Base-by-base conservation (phyloP, 2,797 vertebrate genomes). In the Spinus pinus region DNA sequence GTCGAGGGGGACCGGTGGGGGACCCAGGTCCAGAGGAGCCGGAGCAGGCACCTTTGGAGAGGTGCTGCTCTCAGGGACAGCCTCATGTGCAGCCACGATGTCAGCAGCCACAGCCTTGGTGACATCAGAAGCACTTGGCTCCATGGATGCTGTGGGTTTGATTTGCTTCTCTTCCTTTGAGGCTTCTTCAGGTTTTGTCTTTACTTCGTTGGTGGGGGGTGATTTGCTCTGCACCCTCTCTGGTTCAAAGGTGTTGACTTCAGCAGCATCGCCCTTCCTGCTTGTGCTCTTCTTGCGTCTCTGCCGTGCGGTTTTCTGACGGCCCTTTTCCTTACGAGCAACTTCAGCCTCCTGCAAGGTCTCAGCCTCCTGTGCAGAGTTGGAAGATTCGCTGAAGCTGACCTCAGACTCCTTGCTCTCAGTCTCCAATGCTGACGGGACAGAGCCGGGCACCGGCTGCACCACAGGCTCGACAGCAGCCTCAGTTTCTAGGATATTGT, bases 291-390 rank as follows among this genome's bases (percentile, higher is more conserved):
- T 97, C 96, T 98, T 99, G 96, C 98, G 98, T 24, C 98, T 97
- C 51, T 98, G 99, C 65, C 98, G 98, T 0, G 97, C 94, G 14
- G 97, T 96, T 98, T 99, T 99, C 73, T 98, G 98, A 58, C 98
- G 98, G 39, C 98, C 97, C 96, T 98, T 99, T 24, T 98, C 98
- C 97, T 98, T 99, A 31, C 98, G 97, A 67, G 92, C 72, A 8
- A 93, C 87, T 25, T 97, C 81, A 1, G 97, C 97, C 90, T 98
- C 98, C 93, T 96, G 97, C 72, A 79, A 58, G 31, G 93, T 87
- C 72, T 98, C 98, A 0, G 94, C 74, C 79, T 98, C 98, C 51
- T 98, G 98, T 0, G 96, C 81, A 2, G 97, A 89, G 30, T 97
- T 97, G 41, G 97, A 96, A 51, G 97, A 95, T 47, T 97, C 86